Conservation (phyloP, 2,888 invertebrate species). For the Drosophila nigritarsus region DNA sequence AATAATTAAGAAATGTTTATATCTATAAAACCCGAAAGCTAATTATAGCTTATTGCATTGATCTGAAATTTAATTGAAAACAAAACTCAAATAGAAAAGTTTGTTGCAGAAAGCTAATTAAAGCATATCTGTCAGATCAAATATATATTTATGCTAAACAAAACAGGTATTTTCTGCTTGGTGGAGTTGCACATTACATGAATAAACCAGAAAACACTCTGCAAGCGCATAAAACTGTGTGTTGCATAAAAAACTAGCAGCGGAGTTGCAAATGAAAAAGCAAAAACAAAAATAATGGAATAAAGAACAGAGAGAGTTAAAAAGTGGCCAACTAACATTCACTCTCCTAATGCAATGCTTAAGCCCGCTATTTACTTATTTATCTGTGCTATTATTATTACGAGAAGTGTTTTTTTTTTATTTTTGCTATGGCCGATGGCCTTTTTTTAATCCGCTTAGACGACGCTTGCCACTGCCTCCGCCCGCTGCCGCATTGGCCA, state of each 20-base stretch:
- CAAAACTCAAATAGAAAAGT: too few relatives aligned
- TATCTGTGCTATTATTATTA: constrained; percentile 33
- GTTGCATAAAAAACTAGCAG: constrained; percentile 3
- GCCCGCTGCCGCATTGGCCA: constrained; percentile 29
- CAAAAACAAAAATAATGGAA: not conserved
- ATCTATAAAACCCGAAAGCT: not conserved
- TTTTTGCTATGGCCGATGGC: not conserved
- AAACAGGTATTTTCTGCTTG: not conserved
- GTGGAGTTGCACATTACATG: not conserved
- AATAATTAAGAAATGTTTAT: not conserved
- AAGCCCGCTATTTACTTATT: constrained; percentile 61
- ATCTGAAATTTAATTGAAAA: not conserved
- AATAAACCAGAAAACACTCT: not conserved
- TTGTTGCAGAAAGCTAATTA: not conserved
- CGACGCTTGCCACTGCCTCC: constrained; percentile 22
- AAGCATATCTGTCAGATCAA: not conserved
- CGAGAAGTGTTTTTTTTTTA: not conserved
- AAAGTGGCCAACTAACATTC: constrained; percentile 40
- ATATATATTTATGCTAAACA: not conserved
- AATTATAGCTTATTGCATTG: not conserved
- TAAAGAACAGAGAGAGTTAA: constrained; percentile 3
- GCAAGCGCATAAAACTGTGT: not conserved
- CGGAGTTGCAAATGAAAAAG: not conserved
- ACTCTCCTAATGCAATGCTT: constrained; percentile 45
- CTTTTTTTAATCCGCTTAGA: constrained; percentile 67